Evolutionary conservation across 92 coral and sea anemone genomes (phyloP).

Genomic region (Phenganax stokvisi): DNA sequence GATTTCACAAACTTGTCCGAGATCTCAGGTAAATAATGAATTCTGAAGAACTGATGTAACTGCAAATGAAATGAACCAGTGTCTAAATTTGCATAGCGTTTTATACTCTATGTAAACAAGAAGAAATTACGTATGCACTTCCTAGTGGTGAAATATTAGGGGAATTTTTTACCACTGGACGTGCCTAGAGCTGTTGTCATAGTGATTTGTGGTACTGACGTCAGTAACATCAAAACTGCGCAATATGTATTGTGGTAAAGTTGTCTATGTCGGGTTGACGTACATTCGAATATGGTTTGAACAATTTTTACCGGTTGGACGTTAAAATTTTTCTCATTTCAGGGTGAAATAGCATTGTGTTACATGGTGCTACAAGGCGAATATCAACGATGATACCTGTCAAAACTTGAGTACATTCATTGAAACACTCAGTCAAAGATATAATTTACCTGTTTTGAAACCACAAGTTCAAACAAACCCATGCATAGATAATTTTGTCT

Average conservation of each 20-base stretch:
- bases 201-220: slow-evolving; percentile 20
- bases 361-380: neutral
- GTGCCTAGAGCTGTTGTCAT: slow-evolving; percentile 3
- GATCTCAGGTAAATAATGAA: neutral
- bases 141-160: neutral
- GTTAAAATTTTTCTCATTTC: slow-evolving; percentile 4
- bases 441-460: neutral
- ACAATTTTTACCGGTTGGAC: neutral
- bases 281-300: neutral
- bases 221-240: slow-evolving; percentile 15
- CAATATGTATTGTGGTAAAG: neutral
- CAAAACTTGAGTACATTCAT: neutral
- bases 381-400: neutral
- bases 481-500: neutral
- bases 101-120: neutral
- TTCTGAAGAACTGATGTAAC: neutral
- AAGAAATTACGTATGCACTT: slow-evolving; percentile 15
- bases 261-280: slow-evolving; percentile 11
- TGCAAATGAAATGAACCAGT: neutral
- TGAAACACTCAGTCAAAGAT: neutral
- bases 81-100: neutral
- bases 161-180: neutral
- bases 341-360: neutral
- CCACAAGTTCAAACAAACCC: neutral
- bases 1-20: neutral